Percentiles rank a stretch among this genome's conserved stretches.
Evolutionary conservation across 1,140 invertebrate genomes (phyloP).

Genomic region (Papilio machaon): DNA sequence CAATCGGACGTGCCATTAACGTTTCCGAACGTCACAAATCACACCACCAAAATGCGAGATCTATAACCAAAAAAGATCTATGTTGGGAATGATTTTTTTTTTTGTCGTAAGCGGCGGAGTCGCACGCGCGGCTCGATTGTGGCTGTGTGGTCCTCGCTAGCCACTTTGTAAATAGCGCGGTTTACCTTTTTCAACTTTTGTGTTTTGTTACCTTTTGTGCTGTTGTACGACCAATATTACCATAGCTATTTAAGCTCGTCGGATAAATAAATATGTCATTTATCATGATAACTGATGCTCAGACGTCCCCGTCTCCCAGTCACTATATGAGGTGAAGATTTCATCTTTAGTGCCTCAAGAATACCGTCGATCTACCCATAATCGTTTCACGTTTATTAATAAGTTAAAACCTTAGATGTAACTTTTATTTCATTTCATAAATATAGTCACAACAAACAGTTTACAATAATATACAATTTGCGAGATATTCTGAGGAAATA

Average conservation of each 20-base stretch:
- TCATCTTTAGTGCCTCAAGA: conserved; percentile 68
- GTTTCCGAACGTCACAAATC: conserved; percentile 81
- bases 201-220: conserved; percentile 82
- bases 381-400: conserved; percentile 56
- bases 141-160: conserved; percentile 81
- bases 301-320: conserved; percentile 67
- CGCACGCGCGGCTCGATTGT: conserved; percentile 81
- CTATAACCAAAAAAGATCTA: conserved; percentile 80
- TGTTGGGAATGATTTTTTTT: conserved; percentile 77
- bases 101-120: conserved; percentile 70
- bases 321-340: conserved; percentile 74
- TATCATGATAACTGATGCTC: conserved; percentile 81
- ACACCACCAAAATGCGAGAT: conserved; percentile 80
- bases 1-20: conserved; percentile 71
- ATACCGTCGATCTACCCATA: conserved; percentile 72
- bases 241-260: conserved; percentile 81
- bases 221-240: conserved; percentile 82
- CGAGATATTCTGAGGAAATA: too few species aligned
- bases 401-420: not conserved
- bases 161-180: conserved; percentile 82
- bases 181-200: conserved; percentile 82
- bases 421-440: not conserved
- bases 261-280: conserved; percentile 82
- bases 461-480: too few species aligned
- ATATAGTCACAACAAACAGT: not conserved